A percentile compares a stretch with the other conserved stretches of the same genome.
Conservation (phyloP, 2,797 vertebrate genomes). For the Ceyx erithaca region DNA sequence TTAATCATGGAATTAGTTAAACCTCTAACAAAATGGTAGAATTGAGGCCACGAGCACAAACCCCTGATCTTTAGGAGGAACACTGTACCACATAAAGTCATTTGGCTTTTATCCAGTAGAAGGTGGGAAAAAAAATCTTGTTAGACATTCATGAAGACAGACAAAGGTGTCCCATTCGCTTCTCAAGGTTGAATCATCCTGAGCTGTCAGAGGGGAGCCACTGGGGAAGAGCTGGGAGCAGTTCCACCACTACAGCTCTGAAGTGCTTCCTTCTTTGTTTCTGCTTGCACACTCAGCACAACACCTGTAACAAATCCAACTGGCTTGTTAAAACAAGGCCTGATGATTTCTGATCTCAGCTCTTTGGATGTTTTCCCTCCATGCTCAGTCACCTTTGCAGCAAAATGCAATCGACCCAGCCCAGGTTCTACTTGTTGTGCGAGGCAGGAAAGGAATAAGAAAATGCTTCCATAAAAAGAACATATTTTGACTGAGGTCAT, state of each 20-base stretch:
- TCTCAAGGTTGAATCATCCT: neutral
- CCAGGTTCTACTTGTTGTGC: neutral
- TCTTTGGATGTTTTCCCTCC: neutral
- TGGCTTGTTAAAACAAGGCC: conserved; percentile 50
- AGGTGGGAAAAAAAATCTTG: neutral
- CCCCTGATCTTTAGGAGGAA: neutral
- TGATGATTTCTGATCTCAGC: conserved; percentile 16
- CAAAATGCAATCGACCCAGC: neutral
- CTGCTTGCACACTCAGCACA: conserved; percentile 22
- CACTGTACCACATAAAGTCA: neutral
- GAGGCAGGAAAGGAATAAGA: neutral
- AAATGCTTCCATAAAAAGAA: neutral
- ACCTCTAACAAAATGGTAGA: neutral
- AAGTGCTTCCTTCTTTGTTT: neutral
- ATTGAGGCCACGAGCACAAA: neutral
- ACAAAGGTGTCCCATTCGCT: neutral
- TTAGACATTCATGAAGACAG: neutral
- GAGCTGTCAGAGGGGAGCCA: neutral
- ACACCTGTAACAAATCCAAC: neutral
- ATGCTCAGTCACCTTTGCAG: neutral
- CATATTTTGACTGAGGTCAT: neutral
- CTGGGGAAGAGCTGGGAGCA: neutral
- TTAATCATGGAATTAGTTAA: neutral
- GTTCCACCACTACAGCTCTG: neutral
- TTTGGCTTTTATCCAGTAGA: neutral